Percentiles rank a stretch among this genome's conserved stretches.
These are phyloP conservation scores for Geotrypetes seraphini DNA, from an alignment of 2,797 vertebrate species.

Conservation along the genomic window DNA sequence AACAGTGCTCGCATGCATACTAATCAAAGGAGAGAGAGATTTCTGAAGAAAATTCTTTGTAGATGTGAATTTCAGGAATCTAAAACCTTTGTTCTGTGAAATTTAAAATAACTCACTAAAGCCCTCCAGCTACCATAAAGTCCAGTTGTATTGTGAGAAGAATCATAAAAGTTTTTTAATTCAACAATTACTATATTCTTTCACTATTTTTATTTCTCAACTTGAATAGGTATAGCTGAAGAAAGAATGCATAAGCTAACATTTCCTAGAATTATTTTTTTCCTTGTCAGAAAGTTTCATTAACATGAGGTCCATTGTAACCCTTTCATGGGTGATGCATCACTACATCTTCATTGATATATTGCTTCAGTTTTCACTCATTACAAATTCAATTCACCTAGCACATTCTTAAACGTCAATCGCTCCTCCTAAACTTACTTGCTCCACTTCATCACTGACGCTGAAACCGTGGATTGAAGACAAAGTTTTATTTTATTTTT, in stretches of 20 bases:
- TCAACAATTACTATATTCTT: constrained; percentile 25
- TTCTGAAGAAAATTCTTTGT: constrained; percentile 5
- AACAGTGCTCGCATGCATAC: constrained; percentile 5
- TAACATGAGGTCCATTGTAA: no score
- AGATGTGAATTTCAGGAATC: not conserved
- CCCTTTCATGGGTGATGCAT: no score
- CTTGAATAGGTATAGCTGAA: no score
- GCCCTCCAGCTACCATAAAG: constrained; percentile 15
- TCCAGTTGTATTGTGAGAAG: constrained; percentile 13
- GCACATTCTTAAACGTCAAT: no score
- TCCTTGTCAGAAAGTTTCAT: not conserved
- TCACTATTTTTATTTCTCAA: constrained; percentile 14
- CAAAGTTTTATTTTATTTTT: no score
- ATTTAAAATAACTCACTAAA: constrained; percentile 25
- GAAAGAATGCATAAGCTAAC: no score
- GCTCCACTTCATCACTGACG: no score
- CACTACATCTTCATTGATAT: no score
- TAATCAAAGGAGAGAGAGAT: constrained; percentile 3
- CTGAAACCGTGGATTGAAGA: no score
- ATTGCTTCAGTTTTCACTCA: no score
- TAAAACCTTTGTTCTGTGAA: not conserved
- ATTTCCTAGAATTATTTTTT: not conserved
- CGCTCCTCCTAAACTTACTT: no score
- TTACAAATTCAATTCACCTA: no score
- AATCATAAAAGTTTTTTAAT: constrained; percentile 20